These are phyloP conservation scores for Corythornis madagascariensis DNA, from an alignment of 2,113 vertebrate genomes.

Conservation along the genomic window DNA sequence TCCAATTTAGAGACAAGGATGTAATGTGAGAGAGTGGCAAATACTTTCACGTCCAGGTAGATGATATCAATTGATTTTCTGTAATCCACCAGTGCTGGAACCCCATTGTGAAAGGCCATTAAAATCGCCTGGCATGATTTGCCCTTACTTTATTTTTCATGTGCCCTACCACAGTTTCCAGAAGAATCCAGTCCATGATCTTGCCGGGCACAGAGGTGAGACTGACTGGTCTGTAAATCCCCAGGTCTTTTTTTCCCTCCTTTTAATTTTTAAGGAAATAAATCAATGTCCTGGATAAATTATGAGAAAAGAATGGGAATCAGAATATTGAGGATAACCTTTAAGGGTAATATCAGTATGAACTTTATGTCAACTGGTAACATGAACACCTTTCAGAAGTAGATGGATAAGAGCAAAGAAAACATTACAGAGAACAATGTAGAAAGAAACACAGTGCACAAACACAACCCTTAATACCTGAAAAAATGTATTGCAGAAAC, in stretches of 20 bases:
- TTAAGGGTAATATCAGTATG: not conserved
- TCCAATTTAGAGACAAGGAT: not conserved
- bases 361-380: not conserved
- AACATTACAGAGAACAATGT: not conserved
- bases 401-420: not conserved
- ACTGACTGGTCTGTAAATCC: not conserved
- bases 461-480: not conserved
- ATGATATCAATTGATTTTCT: not conserved
- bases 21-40: not conserved
- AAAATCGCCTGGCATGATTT: not conserved
- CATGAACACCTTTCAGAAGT: not conserved
- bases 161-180: not conserved
- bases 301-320: not conserved
- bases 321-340: not conserved
- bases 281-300: not conserved
- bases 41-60: not conserved
- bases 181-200: not conserved
- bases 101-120: not conserved
- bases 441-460: not conserved
- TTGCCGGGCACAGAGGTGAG: not conserved
- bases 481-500: not conserved
- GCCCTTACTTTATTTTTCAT: not conserved
- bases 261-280: not conserved
- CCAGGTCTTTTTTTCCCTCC: not conserved
- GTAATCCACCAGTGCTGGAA: not conserved